Evolutionary conservation across 2,113 vertebrate species (phyloP).

Genomic region (Podilymbus podiceps): DNA sequence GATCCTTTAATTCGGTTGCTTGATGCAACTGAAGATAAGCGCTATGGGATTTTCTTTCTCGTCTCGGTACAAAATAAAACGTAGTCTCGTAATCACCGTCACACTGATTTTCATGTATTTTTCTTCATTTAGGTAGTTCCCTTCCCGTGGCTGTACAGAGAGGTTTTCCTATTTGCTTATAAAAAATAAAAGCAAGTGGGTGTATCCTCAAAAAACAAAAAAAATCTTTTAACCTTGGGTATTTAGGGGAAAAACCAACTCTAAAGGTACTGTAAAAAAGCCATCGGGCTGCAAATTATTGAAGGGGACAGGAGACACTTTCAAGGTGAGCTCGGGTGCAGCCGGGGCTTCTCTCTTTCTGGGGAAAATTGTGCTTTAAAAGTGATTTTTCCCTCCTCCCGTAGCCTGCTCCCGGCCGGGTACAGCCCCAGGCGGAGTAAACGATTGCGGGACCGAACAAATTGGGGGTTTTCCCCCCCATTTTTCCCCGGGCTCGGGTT

Average conservation of each 20-base stretch:
- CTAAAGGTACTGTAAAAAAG: not conserved
- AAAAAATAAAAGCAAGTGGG: not conserved
- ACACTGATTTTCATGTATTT: rapidly evolving
- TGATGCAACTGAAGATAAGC: not conserved
- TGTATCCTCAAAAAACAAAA: too few relatives aligned
- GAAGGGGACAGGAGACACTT: too few relatives aligned
- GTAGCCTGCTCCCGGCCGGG: not conserved
- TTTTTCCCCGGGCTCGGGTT: not conserved
- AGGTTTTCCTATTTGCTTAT: not conserved
- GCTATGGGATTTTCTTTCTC: not conserved
- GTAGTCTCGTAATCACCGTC: rapidly evolving
- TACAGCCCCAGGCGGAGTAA: not conserved
- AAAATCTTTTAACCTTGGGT: not conserved
- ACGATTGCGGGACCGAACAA: rapidly evolving
- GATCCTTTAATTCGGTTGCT: not conserved
- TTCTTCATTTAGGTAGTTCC: not conserved
- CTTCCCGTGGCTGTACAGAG: not conserved
- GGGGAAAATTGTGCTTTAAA: not conserved
- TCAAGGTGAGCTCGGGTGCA: not conserved
- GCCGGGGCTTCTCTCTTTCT: not conserved
- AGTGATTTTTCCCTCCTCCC: not conserved
- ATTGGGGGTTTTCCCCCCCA: rapidly evolving
- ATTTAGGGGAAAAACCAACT: not conserved
- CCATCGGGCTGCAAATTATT: not conserved
- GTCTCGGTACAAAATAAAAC: rapidly evolving